Evolutionary conservation across 2,113 vertebrate genomes (phyloP), one percentile per base, ranked within the genome.

Genomic region (Percina caprodes): DNA sequence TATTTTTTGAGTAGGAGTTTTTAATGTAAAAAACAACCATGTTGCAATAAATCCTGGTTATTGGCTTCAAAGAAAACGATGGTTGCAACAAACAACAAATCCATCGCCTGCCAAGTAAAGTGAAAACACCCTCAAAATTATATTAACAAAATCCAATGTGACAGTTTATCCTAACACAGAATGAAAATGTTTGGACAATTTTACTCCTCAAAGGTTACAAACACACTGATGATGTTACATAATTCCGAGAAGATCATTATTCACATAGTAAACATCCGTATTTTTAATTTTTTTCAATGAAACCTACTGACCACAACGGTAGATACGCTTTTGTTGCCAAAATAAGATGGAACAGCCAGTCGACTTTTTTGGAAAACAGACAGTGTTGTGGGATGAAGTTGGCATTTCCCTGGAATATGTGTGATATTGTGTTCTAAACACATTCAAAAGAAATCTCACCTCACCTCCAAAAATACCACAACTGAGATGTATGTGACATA

Each of bases 261-360:
- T 76, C 60, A 61, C 61, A 51, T 8, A 49, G 7, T 55, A 76
- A 78, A 81, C 56, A 58, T 65, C n/a, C 52, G 30, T 39, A n/a
- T 61, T 23, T 82, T 51, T n/a, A n/a, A n/a, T 82, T 73, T 76
- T 30, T 30, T 74, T 33, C 26, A 52, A 16, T 39, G 19, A 58
- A 42, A 68, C 19, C 35, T 55, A 49, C 54, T 74, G 65, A 56
- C 39, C 0, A 21, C 56, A 56, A 49, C 66, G 45, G 33, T 1
- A 21, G 56, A 83, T 62, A 14, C 0, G 16, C 54, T 30, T 14
- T 11, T 78, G 66, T 81, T 74, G 16, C 52, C 80, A 86, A 59
- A 84, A 82, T 45, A 77, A 33, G 5, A 1, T n/a, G 52, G 19
- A 52, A 6, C 3, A 35, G 35, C 23, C 10, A 9, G 56, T 30